Conservation (phyloP, 2,113 vertebrate genomes). For the Ursus arctos region DNA sequence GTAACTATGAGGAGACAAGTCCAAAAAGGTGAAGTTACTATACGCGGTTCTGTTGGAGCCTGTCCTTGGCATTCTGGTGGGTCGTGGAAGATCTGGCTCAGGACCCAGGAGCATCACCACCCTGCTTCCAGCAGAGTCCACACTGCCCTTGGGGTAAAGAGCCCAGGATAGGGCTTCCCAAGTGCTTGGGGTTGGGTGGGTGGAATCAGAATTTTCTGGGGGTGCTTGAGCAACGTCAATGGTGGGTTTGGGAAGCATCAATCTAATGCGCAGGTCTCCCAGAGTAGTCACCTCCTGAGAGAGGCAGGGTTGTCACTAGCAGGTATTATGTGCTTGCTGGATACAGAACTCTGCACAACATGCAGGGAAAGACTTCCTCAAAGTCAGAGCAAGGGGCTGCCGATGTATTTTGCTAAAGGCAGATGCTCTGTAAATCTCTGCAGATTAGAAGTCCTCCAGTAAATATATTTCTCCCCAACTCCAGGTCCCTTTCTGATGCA, state of each 20-base stretch:
- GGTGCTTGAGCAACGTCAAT: neutral
- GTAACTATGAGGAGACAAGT: neutral
- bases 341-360: neutral
- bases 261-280: neutral
- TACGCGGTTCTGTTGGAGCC: neutral
- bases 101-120: neutral
- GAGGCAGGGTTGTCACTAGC: neutral
- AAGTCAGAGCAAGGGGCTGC: neutral
- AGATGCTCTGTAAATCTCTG: neutral
- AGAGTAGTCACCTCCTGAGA: neutral
- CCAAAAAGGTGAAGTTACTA: neutral
- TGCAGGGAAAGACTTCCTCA: neutral
- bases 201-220: neutral
- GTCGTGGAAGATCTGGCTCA: neutral
- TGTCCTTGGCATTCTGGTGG: neutral
- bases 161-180: neutral
- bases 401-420: neutral
- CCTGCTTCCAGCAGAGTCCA: neutral
- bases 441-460: neutral
- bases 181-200: neutral
- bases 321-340: neutral
- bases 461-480: neutral
- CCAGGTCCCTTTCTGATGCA: neutral
- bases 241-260: neutral
- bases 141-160: neutral